Evolutionary conservation across 2,113 vertebrate species (phyloP), one percentile per base, ranked within the genome.

Genomic region (Uropsilus gracilis): DNA sequence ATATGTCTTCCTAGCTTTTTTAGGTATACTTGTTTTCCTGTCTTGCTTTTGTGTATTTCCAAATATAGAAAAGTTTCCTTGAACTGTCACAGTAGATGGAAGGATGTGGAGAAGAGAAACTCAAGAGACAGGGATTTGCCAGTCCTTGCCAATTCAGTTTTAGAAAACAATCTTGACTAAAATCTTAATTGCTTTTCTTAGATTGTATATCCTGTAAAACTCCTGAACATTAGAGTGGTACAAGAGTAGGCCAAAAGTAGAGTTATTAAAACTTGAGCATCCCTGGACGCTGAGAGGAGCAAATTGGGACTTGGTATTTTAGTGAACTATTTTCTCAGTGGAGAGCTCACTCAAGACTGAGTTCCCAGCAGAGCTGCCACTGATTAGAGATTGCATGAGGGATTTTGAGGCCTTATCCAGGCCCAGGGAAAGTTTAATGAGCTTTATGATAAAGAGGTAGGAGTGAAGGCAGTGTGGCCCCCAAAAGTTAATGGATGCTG

Each of bases 251-350:
- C 44, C 8, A 1, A 9, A 17, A 0, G 0, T 24, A 10, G 17
- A 61, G 37, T 61, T 50, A 18, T 59, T 9, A 30, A 39, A 8
- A 10, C 20, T 26, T 50, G 39, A 26, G 13, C n/a, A 0, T 72
- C 39, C 4, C 22, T n/a, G 30, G 37, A 61, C n/a, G 4, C 24
- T 4, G 48, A 32, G 22, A 17, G 12, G 3, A 66, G 28, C 16
- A 0, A 37, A 14, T 0, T 3, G 59, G 32, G 18, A 28, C 6
- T 42, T 8, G 16, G 16, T 0, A 0, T 73, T 2, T 24, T 1
- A 17, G 11, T 0, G 3, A 14, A 24, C 42, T 80, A 77, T 26
- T 26, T 44, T n/a, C 0, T 28, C 28, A 28, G 11, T 13, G 12
- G 11, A 11, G 37, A 14, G n/a, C 20, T 53, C 42, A 1, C 12